Conservation (phyloP, 2,113 vertebrate genomes). For the Cynopterus brachyotis region DNA sequence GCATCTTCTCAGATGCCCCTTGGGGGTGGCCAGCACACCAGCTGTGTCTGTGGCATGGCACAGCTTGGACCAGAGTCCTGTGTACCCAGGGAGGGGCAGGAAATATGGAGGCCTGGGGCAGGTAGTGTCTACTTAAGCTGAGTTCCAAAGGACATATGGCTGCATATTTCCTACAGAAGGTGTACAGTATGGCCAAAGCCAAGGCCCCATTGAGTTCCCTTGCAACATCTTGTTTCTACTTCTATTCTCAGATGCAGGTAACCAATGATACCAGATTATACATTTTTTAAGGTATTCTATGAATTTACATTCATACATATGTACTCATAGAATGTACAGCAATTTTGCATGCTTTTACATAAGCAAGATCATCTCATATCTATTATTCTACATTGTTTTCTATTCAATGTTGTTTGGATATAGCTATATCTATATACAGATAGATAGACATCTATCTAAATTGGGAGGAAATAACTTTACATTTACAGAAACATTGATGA, state of each 20-base stretch:
- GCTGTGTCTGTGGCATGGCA: neutral
- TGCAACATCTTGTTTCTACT: no score
- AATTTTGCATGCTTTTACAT: neutral
- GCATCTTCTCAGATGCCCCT: neutral
- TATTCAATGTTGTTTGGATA: neutral
- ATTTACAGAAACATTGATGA: neutral
- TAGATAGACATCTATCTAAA: no score
- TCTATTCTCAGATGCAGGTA: neutral
- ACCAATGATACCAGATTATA: neutral
- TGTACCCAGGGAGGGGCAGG: neutral
- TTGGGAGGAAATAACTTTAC: neutral
- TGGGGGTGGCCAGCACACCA: neutral
- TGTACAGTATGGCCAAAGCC: neutral
- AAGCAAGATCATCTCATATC: neutral
- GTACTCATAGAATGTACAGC: neutral
- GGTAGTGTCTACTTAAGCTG: neutral
- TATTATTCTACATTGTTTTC: neutral
- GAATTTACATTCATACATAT: neutral
- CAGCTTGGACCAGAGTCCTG: neutral
- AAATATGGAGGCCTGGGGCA: neutral
- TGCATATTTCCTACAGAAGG: fast-evolving
- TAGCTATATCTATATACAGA: neutral
- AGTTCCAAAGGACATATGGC: neutral
- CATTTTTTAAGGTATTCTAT: neutral
- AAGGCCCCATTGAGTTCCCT: neutral